Conservation (phyloP, 2,113 vertebrate genomes). For the Trogon melanurus region DNA sequence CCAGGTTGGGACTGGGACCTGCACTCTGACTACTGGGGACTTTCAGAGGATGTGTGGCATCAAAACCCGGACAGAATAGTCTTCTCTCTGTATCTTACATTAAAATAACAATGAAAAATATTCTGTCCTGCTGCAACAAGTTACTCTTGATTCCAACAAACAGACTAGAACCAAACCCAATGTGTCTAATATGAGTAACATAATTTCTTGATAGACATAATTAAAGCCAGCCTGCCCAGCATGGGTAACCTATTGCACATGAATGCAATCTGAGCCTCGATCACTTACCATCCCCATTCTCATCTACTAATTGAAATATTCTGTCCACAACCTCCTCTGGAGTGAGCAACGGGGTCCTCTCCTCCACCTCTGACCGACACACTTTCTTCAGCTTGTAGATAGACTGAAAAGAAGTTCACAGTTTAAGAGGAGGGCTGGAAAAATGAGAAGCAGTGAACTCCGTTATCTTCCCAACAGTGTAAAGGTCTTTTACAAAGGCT, state of each 20-base stretch:
- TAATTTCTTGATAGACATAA: neutral
- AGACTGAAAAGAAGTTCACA: conserved; percentile 71
- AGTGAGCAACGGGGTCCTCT: conserved; percentile 81
- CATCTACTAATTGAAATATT: conserved; percentile 95
- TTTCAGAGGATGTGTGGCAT: neutral
- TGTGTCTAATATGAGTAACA: neutral
- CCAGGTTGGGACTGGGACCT: neutral
- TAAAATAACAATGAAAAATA: neutral
- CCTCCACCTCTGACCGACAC: conserved; percentile 80
- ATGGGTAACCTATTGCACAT: neutral
- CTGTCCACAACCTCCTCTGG: conserved; percentile 95
- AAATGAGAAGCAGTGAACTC: neutral
- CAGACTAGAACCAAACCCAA: neutral
- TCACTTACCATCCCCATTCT: conserved; percentile 91
- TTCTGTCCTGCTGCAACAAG: neutral
- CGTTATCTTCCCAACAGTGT: neutral
- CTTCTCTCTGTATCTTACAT: neutral
- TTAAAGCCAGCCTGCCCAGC: neutral
- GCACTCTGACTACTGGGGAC: neutral
- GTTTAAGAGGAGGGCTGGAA: neutral
- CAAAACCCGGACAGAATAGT: fast-evolving
- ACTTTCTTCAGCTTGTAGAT: conserved; percentile 94
- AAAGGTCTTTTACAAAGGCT: neutral
- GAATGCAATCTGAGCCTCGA: neutral
- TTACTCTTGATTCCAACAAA: neutral